Conservation (phyloP, 2,888 invertebrate species). For the Cerastoderma edule region DNA sequence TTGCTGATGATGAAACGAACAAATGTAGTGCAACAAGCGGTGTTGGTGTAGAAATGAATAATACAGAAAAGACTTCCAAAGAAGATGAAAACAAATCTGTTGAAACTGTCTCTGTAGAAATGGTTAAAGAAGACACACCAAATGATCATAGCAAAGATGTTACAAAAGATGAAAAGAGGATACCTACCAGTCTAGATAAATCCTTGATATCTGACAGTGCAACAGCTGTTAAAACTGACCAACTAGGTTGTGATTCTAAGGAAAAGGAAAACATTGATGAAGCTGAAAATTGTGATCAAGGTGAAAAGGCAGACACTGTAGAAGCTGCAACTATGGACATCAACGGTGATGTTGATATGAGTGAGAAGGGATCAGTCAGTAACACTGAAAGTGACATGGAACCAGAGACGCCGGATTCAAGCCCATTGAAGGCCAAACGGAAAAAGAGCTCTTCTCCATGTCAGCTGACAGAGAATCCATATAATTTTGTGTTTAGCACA, state of each 20-base stretch:
- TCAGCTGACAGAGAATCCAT: conserved; percentile 44
- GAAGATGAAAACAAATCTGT: neutral
- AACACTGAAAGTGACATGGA: conserved; percentile 33
- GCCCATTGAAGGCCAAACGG: conserved; percentile 28
- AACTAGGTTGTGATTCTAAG: neutral
- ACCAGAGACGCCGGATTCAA: conserved; percentile 34
- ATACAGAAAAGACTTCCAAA: neutral
- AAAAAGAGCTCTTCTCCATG: conserved; percentile 21
- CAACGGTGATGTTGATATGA: neutral
- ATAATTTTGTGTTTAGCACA: conserved; percentile 74
- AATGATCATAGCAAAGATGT: neutral
- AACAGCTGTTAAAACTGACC: neutral
- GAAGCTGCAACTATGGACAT: neutral
- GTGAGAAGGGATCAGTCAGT: neutral
- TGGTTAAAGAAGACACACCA: neutral
- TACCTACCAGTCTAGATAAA: neutral
- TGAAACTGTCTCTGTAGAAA: neutral
- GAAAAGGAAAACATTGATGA: conserved; percentile 9
- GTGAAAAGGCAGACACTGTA: neutral
- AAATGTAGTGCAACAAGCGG: no score
- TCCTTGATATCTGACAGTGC: neutral
- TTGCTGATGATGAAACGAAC: conserved; percentile 32
- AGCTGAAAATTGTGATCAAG: neutral
- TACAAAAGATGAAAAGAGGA: conserved; percentile 19
- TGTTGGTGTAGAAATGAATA: no score